These are phyloP conservation scores for Meles meles DNA, from an alignment of 2,113 vertebrate genomes.

Conservation along the genomic window DNA sequence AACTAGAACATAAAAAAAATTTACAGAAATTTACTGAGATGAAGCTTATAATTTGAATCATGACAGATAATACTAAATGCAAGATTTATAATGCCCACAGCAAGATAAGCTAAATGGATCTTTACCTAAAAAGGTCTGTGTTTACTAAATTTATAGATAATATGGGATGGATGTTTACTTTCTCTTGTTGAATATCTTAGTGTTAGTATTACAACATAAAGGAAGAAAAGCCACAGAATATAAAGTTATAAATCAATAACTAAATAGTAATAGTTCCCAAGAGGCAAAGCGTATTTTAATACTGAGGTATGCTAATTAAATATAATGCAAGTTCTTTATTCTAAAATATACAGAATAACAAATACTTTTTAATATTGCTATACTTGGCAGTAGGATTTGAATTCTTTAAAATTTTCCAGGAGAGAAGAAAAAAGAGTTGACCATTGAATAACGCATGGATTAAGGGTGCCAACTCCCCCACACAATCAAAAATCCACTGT, in stretches of 20 bases:
- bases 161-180: background rate
- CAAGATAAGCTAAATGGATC: background rate
- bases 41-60: background rate
- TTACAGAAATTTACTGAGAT: background rate
- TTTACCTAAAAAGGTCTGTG: background rate
- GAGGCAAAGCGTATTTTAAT: background rate
- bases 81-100: background rate
- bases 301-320: background rate
- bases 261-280: background rate
- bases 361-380: background rate
- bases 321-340: background rate
- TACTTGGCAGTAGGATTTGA: background rate
- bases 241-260: background rate
- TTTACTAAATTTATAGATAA: background rate
- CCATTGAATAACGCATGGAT: background rate
- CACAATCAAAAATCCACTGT: background rate
- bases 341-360: background rate
- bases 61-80: background rate
- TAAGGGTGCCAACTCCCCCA: background rate
- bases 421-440: background rate
- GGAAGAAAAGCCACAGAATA: background rate
- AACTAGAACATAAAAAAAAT: background rate
- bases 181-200: background rate
- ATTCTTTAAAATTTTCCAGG: background rate
- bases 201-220: background rate